Conservation (phyloP, 2,113 vertebrate species). For the Lagopus muta region DNA sequence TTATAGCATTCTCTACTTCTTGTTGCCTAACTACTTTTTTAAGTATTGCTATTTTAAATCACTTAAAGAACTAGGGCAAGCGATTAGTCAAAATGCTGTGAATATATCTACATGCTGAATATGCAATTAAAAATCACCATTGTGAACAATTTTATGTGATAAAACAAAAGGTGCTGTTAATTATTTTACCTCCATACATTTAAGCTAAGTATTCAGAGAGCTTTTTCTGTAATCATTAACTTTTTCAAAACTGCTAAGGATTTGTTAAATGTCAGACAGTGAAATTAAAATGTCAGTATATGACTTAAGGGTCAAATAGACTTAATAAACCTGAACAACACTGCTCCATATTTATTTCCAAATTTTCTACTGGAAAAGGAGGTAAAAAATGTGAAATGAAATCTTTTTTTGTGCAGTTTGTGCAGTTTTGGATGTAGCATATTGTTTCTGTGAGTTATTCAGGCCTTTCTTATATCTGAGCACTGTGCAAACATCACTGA, state of each 20-base stretch:
- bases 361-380: slow-evolving; percentile 32
- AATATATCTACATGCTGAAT: slow-evolving; percentile 30
- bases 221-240: slow-evolving; percentile 44
- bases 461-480: background rate
- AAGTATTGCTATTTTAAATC: slow-evolving; percentile 25
- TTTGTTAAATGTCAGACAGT: slow-evolving; percentile 78
- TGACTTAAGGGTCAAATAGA: slow-evolving; percentile 71
- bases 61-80: slow-evolving; percentile 6
- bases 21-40: background rate
- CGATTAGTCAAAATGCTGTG: slow-evolving; percentile 31
- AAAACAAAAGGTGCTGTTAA: slow-evolving; percentile 28
- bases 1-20: background rate
- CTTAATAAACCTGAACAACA: slow-evolving; percentile 64
- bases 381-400: background rate
- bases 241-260: slow-evolving; percentile 61
- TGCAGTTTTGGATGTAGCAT: background rate
- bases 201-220: slow-evolving; percentile 25
- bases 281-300: slow-evolving; percentile 78
- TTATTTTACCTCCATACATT: slow-evolving; percentile 31
- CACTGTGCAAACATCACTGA: slow-evolving; percentile 10
- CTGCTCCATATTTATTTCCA: slow-evolving; percentile 45
- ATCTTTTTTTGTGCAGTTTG: background rate
- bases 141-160: background rate
- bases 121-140: slow-evolving; percentile 49
- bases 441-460: background rate